Base-by-base conservation (phyloP, 2,797 vertebrate genomes). In the Etheostoma perlongum region DNA sequence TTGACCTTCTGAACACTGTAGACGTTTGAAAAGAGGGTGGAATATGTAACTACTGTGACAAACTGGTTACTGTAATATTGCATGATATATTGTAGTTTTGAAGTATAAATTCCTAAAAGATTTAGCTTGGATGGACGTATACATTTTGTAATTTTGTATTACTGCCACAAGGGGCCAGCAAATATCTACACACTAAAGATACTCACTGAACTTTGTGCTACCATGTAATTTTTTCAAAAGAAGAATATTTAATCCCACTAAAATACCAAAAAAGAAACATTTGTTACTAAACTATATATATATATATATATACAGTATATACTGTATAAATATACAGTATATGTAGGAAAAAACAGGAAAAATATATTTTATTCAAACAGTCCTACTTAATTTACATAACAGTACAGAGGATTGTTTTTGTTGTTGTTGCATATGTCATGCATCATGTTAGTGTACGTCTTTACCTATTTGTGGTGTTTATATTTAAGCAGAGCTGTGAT, bases 121-220 rank as follows among this genome's bases (percentile, higher is more conserved):
- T 18, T 0, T 7, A 42, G 21, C 40, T 42, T 21, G 11, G 27
- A 25, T 68, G 3, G 15, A 49, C 6, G 40, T 3, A 1, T 14
- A 27, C 0, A 40, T 33, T 27, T 59, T 55, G 72, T 74, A 6
- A 51, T 54, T 40, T 65, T 1, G 6, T 0, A 47, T 21, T 21
- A 23, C 16, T 30, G 61, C 73, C 87, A 85, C 79, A 54, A 83
- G 87, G 48, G 44, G 54, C 72, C 70, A 79, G 76, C 72, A 85
- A 30, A 72, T 53, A 33, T 60, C 48, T 51, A 13, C 4, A 53
- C 30, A 46, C 57, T 53, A 33, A 53, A 54, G 30, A 8, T 4
- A 23, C 4, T 46, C 6, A 30, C 3, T 62, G 19, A 21, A 27
- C 15, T 33, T 23, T 9, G 6, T 14, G 7, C 2, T 27, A 16